Base-by-base conservation (phyloP, 2,113 vertebrate species). In the Pachyramphus minor region DNA sequence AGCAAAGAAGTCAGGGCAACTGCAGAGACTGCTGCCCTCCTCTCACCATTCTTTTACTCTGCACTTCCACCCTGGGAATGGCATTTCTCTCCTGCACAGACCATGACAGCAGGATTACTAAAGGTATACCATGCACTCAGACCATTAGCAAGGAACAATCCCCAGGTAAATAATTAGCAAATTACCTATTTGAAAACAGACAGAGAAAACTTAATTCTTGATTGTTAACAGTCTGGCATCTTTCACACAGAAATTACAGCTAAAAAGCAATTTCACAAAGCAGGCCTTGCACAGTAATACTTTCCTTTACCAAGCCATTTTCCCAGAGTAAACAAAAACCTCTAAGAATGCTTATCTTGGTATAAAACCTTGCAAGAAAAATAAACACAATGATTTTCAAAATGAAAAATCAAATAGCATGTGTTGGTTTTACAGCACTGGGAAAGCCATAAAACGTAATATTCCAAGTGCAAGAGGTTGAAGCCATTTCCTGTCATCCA, bases 331-430 rank as follows among this genome's bases (percentile, higher is more conserved):
- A 96, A 77, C 20, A 87, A 87, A 90, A 97, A 59, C 66, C 60
- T 53, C 49, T 78, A 76, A 94, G 91, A 94, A 96, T 19, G 49
- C 94, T 97, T 95, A 92, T 94, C 89, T 95, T 76, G 56, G 75
- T 71, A 89, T 68, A 95, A 96, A 98, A 75, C 59, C 42, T 93
- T 89, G 62, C 71, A 92, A 97, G 90, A 89, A 96, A 97, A 97
- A 90, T 87, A 96, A 97, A 87, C 89, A 92, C 15, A 95, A 55
- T 64, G 3, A 85, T 66, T 35, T 90, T 84, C 79, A 95, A 80
- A 84, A 88, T 47, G 71, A 95, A 97, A 97, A 97, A 96, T 83
- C 97, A 96, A 85, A 74, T 72, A 80, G 68, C n/a, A 67, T 15
- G 23, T 85, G 77, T 76, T 95, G 58, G 49, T 76, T 96, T 97